These are phyloP conservation scores for Drosophila falleni DNA, from an alignment of 2,888 invertebrate species.

Conservation along the genomic window DNA sequence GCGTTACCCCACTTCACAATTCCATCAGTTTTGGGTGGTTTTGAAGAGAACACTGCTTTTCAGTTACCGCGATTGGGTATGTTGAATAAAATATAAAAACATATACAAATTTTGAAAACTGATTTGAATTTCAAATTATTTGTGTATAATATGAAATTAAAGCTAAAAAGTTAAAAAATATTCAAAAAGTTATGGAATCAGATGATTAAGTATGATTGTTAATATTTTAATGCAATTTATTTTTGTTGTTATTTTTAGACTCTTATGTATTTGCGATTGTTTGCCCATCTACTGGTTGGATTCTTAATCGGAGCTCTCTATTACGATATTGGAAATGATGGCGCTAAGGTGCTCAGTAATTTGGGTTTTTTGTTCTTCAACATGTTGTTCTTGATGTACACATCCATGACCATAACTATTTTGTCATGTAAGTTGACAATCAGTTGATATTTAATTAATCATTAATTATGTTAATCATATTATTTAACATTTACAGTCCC, in stretches of 20 bases:
- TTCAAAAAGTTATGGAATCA: too few relatives aligned
- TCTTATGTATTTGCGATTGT: constrained; percentile 96
- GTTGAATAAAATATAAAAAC: constrained; percentile 47
- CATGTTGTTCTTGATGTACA: constrained; percentile 99
- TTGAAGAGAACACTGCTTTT: constrained; percentile 93
- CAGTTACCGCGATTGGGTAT: constrained; percentile 95
- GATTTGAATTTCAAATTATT: too few relatives aligned
- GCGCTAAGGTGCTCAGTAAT: constrained; percentile 97
- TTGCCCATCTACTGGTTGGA: constrained; percentile 97
- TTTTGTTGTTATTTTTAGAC: constrained; percentile 87
- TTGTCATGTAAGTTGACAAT: constrained; percentile 92
- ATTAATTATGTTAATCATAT: neutral
- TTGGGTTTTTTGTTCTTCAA: constrained; percentile 99
- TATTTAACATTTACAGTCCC: constrained; percentile 89
- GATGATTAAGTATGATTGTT: too few relatives aligned
- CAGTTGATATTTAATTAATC: neutral
- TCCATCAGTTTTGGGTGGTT: constrained; percentile 94
- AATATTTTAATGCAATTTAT: neutral
- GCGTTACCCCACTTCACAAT: constrained; percentile 93
- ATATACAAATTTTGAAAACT: neutral
- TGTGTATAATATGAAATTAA: too few relatives aligned
- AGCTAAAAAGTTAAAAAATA: too few relatives aligned
- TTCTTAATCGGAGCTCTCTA: constrained; percentile 97
- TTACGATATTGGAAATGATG: constrained; percentile 98
- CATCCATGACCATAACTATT: constrained; percentile 99